phyloP scores from a whole-genome alignment of 2,797 vertebrate species.

The Vespertilio murinus region DNA sequence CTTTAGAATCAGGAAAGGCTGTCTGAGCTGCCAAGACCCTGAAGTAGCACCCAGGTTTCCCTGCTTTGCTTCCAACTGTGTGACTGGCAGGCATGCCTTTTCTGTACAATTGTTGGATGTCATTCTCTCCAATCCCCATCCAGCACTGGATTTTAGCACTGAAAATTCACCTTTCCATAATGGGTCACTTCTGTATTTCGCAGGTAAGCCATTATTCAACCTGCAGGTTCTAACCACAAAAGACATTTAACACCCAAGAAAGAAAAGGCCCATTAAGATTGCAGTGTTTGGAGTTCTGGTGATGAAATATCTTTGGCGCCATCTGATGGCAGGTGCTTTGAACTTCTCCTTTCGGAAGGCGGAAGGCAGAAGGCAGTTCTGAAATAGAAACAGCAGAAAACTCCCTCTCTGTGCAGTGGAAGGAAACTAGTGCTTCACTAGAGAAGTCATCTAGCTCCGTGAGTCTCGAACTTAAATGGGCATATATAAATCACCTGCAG shows the following conservation, averaged over 20 bases:
- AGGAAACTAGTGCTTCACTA: not conserved
- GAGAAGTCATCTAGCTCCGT: not conserved
- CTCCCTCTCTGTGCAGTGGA: not conserved
- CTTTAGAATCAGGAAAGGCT: not conserved
- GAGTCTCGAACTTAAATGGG: not conserved
- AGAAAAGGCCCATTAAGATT: not conserved
- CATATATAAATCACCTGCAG: not conserved
- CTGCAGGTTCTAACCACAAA: not conserved
- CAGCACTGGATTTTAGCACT: not conserved
- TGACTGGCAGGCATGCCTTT: not conserved
- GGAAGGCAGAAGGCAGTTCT: not conserved
- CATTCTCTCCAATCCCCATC: not conserved
- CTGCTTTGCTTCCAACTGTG: not conserved
- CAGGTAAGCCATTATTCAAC: not conserved
- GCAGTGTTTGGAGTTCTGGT: not conserved
- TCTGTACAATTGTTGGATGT: not conserved
- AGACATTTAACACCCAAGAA: not conserved
- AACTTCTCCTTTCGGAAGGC: not conserved
- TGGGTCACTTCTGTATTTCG: not conserved
- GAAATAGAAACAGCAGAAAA: not conserved
- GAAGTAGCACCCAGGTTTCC: not conserved
- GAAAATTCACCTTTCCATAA: not conserved
- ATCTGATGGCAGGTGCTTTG: slow-evolving; percentile 30
- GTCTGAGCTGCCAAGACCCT: not conserved
- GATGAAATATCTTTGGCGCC: slow-evolving; percentile 53